phyloP scores from a whole-genome alignment of 2,888 invertebrate genomes.

The Andrena bucephala region DNA sequence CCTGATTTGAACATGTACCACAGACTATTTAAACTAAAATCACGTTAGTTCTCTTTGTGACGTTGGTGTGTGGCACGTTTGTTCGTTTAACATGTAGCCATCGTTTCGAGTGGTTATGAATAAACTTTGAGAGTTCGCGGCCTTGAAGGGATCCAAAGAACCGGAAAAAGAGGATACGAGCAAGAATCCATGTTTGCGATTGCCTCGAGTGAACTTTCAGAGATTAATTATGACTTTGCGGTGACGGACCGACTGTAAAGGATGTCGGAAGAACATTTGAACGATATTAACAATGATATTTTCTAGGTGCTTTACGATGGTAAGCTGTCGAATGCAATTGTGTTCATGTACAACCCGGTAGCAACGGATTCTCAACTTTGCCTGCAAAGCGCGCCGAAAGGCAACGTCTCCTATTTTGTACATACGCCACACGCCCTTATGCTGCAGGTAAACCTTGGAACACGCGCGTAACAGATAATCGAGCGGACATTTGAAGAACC shows the following conservation, averaged over 20 bases:
- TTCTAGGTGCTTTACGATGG: slow-evolving; percentile 99
- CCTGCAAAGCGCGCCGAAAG: slow-evolving; percentile 99
- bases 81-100: slow-evolving; percentile 14
- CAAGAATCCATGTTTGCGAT: background rate
- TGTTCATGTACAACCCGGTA: slow-evolving; percentile 99
- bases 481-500: background rate
- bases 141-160: background rate
- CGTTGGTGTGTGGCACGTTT: slow-evolving; percentile 49
- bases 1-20: background rate
- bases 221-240: slow-evolving; percentile 24
- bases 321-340: slow-evolving; percentile 97
- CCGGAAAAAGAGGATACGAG: background rate
- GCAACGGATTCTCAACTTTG: slow-evolving; percentile 99
- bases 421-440: slow-evolving; percentile 99
- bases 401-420: slow-evolving; percentile 98
- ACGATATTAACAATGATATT: slow-evolving; percentile 28
- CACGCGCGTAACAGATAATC: no score
- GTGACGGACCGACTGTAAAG: background rate
- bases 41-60: slow-evolving; percentile 28
- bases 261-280: background rate
- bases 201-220: slow-evolving; percentile 19
- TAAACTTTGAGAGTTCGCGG: slow-evolving; percentile 28
- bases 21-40: slow-evolving; percentile 1
- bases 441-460: slow-evolving; percentile 91
- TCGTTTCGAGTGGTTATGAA: slow-evolving; percentile 1